phyloP scores from a whole-genome alignment of 2,113 vertebrate genomes.

The Spermophilus dauricus region DNA sequence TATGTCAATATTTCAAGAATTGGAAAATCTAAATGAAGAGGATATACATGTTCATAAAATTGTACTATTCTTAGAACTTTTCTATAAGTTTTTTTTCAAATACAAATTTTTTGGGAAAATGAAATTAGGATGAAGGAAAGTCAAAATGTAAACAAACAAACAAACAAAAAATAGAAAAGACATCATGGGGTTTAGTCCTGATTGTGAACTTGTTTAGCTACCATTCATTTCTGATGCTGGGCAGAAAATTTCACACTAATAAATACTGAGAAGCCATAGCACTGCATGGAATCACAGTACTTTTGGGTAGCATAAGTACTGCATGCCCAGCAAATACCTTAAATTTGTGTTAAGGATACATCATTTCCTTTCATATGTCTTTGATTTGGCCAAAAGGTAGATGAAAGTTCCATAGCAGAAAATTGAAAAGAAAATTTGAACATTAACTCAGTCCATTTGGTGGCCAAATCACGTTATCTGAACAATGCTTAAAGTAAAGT shows the following conservation, averaged over 20 bases:
- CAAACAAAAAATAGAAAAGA: neutral
- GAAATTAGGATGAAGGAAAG: neutral
- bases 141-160: neutral
- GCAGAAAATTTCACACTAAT: neutral
- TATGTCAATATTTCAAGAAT: neutral
- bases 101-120: neutral
- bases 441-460: neutral
- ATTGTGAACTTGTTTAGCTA: neutral
- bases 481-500: neutral
- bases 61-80: neutral
- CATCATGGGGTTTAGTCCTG: neutral
- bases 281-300: neutral
- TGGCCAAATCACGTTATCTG: neutral
- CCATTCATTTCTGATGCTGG: neutral
- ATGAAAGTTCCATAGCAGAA: neutral
- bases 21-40: neutral
- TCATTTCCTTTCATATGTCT: neutral
- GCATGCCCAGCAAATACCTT: neutral
- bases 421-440: neutral
- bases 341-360: neutral
- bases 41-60: neutral
- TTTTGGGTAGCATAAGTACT: neutral
- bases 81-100: constrained; percentile 17
- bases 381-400: neutral
- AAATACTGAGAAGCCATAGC: neutral